Conservation (phyloP, 2,113 vertebrate genomes). For the Calidris pugnax region DNA sequence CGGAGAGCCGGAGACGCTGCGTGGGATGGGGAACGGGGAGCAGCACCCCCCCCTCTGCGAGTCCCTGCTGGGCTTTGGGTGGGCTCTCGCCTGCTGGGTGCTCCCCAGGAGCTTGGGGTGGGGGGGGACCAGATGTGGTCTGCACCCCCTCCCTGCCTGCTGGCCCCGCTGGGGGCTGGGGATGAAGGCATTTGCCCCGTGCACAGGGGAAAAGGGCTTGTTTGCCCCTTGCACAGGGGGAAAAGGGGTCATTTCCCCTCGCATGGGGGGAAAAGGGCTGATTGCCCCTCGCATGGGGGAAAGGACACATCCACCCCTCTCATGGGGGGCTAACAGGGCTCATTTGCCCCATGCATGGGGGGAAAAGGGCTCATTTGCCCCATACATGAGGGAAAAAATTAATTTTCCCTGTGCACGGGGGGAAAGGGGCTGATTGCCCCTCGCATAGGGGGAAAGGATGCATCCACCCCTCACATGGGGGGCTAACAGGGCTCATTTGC, state of each 20-base stretch:
- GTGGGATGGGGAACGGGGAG: neutral
- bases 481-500: neutral
- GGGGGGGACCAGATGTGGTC: neutral
- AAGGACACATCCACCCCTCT: too few species aligned
- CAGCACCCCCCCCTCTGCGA: accelerated
- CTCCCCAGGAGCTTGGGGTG: neutral
- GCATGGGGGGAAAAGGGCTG: neutral
- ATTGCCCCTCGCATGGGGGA: neutral
- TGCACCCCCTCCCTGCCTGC: neutral
- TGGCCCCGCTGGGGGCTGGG: too few species aligned
- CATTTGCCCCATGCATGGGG: neutral
- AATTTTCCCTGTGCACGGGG: neutral
- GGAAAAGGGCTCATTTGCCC: neutral
- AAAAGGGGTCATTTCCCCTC: neutral
- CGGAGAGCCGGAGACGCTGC: accelerated
- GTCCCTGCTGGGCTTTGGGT: neutral
- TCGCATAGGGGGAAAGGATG: too few species aligned
- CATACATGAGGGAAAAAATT: neutral
- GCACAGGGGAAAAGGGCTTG: neutral
- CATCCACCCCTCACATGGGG: neutral
- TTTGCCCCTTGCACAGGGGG: neutral
- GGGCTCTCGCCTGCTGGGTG: neutral
- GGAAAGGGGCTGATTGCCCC: neutral
- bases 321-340: neutral
- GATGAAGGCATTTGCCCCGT: neutral